Evolutionary conservation across 2,113 vertebrate genomes (phyloP).

Genomic region (Benitochromis conjunctus): DNA sequence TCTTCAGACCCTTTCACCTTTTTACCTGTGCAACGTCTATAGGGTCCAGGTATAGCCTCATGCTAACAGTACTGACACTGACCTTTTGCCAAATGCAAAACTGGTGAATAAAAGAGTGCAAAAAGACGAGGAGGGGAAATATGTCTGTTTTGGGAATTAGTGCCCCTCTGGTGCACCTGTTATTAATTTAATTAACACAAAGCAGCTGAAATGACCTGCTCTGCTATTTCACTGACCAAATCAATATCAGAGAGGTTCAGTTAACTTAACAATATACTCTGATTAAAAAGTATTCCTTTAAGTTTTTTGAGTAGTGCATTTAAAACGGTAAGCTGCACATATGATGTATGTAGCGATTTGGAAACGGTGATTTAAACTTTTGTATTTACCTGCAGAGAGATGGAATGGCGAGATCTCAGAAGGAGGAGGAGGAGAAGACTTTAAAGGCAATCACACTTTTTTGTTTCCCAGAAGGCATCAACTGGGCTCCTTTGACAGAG

Average conservation of each 20-base stretch:
- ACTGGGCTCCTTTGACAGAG: slow-evolving; percentile 82
- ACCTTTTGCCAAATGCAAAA: not conserved
- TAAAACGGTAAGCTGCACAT: not conserved
- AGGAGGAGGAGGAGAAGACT: slow-evolving; percentile 89
- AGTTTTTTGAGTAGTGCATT: not conserved
- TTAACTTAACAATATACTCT: not conserved
- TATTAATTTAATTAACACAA: not conserved
- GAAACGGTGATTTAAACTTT: not conserved
- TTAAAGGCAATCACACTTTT: slow-evolving; percentile 90
- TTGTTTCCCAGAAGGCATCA: slow-evolving; percentile 91
- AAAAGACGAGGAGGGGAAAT: too few relatives aligned
- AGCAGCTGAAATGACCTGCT: not conserved
- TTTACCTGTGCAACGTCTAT: too few relatives aligned
- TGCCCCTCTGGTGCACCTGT: not conserved
- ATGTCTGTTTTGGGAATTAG: not conserved
- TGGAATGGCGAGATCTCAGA: slow-evolving; percentile 83
- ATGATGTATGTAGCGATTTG: not conserved
- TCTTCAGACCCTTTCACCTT: too few relatives aligned
- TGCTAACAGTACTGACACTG: not conserved
- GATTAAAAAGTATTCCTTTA: not conserved
- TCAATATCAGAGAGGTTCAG: not conserved
- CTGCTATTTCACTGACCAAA: not conserved
- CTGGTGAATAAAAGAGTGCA: not conserved
- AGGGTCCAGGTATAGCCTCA: not conserved
- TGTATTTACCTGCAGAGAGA: slow-evolving; percentile 74